phyloP scores from a whole-genome alignment of 1,140 invertebrate genomes.

The Listronotus oregonensis region DNA sequence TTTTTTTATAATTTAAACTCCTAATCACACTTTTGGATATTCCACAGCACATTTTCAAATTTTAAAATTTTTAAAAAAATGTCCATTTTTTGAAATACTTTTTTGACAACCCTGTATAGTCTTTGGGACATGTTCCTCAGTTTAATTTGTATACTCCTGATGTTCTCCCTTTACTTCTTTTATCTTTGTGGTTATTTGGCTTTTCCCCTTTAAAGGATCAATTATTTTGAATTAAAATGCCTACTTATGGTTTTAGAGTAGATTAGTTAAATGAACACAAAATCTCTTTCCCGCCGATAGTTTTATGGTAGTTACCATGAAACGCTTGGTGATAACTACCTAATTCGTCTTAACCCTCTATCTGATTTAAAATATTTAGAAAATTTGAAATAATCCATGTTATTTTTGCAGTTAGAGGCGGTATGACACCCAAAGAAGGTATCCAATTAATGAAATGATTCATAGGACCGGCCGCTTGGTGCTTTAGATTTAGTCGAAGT shows the following conservation, averaged over 20 bases:
- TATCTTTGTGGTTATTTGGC: no score
- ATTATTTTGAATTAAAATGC: no score
- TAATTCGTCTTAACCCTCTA: constrained; percentile 7
- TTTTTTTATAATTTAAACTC: no score
- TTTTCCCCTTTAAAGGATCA: no score
- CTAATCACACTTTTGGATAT: no score
- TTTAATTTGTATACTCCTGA: no score
- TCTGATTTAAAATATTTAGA: neutral
- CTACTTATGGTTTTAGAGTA: neutral
- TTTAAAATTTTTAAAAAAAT: no score
- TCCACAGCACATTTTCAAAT: no score
- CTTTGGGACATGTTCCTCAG: no score
- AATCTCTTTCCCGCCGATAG: neutral
- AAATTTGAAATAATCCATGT: neutral
- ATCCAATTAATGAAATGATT: constrained; percentile 79
- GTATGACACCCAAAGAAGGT: constrained; percentile 84
- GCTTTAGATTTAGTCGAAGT: constrained; percentile 89
- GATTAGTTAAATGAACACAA: neutral
- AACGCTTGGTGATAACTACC: constrained; percentile 2
- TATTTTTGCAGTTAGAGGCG: constrained; percentile 73
- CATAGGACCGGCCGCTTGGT: constrained; percentile 73
- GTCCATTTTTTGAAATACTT: no score
- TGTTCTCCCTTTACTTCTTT: no score
- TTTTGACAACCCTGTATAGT: no score
- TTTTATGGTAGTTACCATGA: neutral